A percentile compares a stretch with the other conserved stretches of the same genome.
Evolutionary conservation across 2,888 invertebrate genomes (phyloP).

Genomic region (Dichetophora obliterata): DNA sequence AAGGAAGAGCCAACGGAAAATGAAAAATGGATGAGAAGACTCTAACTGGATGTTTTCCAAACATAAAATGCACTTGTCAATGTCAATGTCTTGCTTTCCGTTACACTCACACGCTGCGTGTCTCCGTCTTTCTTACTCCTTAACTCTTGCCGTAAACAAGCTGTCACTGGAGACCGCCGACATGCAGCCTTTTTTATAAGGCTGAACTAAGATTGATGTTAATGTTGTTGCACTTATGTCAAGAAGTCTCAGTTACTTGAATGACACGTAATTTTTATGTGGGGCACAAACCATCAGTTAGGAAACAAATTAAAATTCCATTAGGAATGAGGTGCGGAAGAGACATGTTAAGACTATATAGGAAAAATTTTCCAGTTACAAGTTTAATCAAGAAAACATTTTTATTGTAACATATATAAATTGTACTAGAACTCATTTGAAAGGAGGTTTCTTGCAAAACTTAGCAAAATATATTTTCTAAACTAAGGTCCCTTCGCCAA

Average conservation of each 20-base stretch:
- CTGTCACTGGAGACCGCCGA: neutral
- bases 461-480: too few species aligned
- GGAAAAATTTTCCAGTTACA: too few species aligned
- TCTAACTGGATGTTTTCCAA: conserved; percentile 3
- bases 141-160: neutral
- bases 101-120: neutral
- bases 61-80: conserved; percentile 58
- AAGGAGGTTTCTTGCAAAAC: too few species aligned
- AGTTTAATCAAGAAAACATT: too few species aligned
- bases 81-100: conserved; percentile 50
- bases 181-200: neutral
- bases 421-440: too few species aligned
- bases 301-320: conserved; percentile 53
- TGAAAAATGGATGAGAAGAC: neutral
- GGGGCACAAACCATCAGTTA: conserved; percentile 46
- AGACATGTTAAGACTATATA: too few species aligned
- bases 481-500: too few species aligned
- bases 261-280: conserved; percentile 40
- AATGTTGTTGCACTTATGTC: conserved; percentile 50
- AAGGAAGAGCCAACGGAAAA: neutral
- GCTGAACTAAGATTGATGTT: conserved; percentile 51
- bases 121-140: conserved; percentile 45
- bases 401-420: too few species aligned
- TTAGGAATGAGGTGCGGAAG: conserved; percentile 34
- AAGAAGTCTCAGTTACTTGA: conserved; percentile 43